These are phyloP conservation scores for Halcyon chelicuti DNA, from an alignment of 2,797 vertebrate species.

Conservation along the genomic window DNA sequence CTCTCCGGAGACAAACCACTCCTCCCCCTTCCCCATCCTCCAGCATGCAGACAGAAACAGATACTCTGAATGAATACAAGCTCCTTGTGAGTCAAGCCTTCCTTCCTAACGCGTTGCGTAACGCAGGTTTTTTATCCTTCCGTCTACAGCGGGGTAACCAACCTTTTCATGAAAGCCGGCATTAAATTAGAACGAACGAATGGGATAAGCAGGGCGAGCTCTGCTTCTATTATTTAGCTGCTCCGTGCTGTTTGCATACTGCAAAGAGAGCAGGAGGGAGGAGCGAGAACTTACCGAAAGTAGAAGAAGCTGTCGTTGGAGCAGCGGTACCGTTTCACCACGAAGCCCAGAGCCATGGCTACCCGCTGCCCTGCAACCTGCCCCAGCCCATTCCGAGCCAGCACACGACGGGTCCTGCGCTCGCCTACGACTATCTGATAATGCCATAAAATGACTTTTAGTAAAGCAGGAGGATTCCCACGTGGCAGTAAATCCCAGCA, in stretches of 20 bases:
- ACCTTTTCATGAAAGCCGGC: neutral
- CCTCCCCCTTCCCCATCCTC: neutral
- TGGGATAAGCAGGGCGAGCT: fast-evolving
- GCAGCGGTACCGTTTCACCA: conserved; percentile 59
- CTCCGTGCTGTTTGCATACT: neutral
- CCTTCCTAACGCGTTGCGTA: neutral
- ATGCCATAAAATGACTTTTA: conserved; percentile 72
- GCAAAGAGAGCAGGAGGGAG: neutral
- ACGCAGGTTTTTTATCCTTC: conserved; percentile 19
- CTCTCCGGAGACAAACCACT: conserved; percentile 7
- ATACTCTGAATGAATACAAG: neutral
- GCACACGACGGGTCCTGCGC: neutral
- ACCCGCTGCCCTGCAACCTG: neutral
- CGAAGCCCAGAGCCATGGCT: conserved; percentile 74
- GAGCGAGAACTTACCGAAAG: conserved; percentile 58
- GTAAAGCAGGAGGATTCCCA: conserved; percentile 74
- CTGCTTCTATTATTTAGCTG: neutral
- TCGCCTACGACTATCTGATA: neutral
- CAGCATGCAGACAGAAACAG: neutral
- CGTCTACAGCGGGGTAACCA: neutral
- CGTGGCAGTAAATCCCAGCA: conserved; percentile 76
- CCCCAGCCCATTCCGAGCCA: conserved; percentile 8
- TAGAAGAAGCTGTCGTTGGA: conserved; percentile 58
- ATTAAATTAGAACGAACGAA: neutral
- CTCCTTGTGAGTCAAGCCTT: conserved; percentile 14